These are phyloP conservation scores for Chironomus striatipennis DNA, from an alignment of 1,140 invertebrate species.

Conservation along the genomic window DNA sequence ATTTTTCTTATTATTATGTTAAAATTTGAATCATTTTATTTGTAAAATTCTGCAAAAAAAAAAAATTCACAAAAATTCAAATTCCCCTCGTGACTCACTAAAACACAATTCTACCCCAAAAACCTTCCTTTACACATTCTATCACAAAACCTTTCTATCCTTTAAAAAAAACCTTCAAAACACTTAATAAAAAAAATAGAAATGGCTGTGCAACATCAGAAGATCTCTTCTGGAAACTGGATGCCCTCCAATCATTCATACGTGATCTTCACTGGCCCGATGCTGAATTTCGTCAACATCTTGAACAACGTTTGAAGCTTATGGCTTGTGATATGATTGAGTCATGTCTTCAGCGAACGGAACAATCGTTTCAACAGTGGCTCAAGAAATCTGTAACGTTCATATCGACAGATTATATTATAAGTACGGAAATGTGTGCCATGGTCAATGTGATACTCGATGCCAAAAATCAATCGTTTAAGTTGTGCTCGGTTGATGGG, in stretches of 20 bases:
- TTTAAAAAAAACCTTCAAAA: no score
- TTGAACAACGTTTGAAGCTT: conserved; percentile 93
- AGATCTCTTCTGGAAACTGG: conserved; percentile 98
- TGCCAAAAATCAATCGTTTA: conserved; percentile 90
- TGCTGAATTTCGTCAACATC: conserved; percentile 90
- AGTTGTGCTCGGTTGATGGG: conserved; percentile 91
- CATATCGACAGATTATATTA: conserved; percentile 94
- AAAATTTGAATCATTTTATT: no score
- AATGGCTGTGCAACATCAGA: conserved; percentile 97
- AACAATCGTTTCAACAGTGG: conserved; percentile 77
- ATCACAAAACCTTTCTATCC: background rate
- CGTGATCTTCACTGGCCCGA: conserved; percentile 98
- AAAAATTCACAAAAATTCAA: background rate
- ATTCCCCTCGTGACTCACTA: no score
- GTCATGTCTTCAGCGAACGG: conserved; percentile 88
- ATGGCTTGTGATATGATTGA: conserved; percentile 99
- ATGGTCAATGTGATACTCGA: conserved; percentile 98
- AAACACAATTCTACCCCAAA: background rate
- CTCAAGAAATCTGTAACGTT: conserved; percentile 93
- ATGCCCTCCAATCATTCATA: conserved; percentile 96
- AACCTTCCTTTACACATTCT: background rate
- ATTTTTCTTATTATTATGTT: no score
- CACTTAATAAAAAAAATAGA: conserved; percentile 39
- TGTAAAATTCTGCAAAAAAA: background rate
- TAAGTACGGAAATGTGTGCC: conserved; percentile 95